Base-by-base conservation (phyloP, 92 coral and sea anemone species). In the Porites lobata region DNA sequence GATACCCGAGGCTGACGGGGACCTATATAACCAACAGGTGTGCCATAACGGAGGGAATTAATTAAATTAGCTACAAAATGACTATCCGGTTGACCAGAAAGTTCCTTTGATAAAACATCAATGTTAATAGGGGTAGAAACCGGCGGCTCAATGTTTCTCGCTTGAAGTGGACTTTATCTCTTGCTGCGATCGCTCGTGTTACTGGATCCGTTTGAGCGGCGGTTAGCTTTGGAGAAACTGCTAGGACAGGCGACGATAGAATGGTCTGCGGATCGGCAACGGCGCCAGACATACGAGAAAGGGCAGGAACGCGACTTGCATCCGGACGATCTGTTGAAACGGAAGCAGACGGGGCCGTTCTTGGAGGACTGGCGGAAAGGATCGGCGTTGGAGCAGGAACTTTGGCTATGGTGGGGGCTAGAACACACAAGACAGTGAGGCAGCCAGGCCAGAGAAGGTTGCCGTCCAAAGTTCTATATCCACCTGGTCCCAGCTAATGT, bases 71-170 rank as follows among this genome's bases (percentile, higher is more conserved):
- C 65, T 21, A 88, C 88, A 82, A 88, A 83, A 72, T 13, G 22
- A 17, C 74, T 22, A 54, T 88, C 57, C 12, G 92, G 88, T 78
- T 83, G 92, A 43, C 64, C 62, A 15, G 53, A 21, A 54, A 91
- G 62, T 63, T 76, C 69, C 1, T 47, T 26, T 8, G 77, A 77
- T 67, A 87, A 72, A 17, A 61, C 68, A 65, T 67, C 65, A 6
- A 87, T 85, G 32, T 82, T 20, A 32, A 82, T 29, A 0, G 71
- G 86, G n/a, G 77, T 82, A 61, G 65, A 57, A 90, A 1, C 76
- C 71, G 13, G 80, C 73, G 43, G 53, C 32, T 22, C 29, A 26
- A 26, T 26, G 29, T 26, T 26, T 26, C 29, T 26, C 29, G 29
- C 29, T 79, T 50, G 85, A 32, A 84, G 80, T 71, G 29, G 29